A percentile compares a stretch with the other conserved stretches of the same genome.
Evolutionary conservation across 2,797 vertebrate genomes (phyloP).

Genomic region (Fistularia tabacaria): DNA sequence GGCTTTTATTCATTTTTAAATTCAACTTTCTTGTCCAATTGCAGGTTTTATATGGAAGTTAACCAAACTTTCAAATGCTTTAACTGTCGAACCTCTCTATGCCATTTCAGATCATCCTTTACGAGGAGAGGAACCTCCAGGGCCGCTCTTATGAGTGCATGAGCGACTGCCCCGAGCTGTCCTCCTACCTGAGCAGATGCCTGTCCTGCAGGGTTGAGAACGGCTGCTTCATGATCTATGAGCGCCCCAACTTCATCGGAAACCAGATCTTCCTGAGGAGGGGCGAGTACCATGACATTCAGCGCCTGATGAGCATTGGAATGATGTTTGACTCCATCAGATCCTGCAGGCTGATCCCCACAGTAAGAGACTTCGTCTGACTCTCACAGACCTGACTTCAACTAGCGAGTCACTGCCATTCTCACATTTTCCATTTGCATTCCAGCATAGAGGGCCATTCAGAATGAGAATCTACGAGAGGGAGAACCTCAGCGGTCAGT

Average conservation of each 20-base stretch:
- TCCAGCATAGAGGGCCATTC: constrained; percentile 70
- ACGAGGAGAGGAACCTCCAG: constrained; percentile 78
- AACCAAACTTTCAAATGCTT: not conserved
- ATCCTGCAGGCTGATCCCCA: constrained; percentile 75
- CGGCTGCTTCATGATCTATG: constrained; percentile 78
- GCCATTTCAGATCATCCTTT: constrained; percentile 67
- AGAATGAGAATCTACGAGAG: constrained; percentile 76
- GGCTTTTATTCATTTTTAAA: constrained; percentile 5
- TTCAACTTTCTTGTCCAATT: not conserved
- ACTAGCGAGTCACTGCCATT: not conserved
- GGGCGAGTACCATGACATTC: constrained; percentile 76
- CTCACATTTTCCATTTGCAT: constrained; percentile 9
- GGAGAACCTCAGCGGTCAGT: constrained; percentile 72
- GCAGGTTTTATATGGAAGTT: not conserved
- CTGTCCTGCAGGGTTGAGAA: constrained; percentile 75
- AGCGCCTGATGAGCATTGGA: constrained; percentile 75
- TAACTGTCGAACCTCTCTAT: not conserved
- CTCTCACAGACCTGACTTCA: not conserved
- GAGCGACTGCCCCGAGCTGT: constrained; percentile 70
- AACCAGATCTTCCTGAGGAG: constrained; percentile 74
- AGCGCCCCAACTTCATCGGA: constrained; percentile 71
- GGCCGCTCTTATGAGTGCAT: constrained; percentile 76
- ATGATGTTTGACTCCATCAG: constrained; percentile 72
- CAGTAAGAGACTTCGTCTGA: constrained; percentile 45
- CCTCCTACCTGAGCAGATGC: constrained; percentile 71